Evolutionary conservation across 2,888 invertebrate species (phyloP).

Genomic region (Hyalella azteca): DNA sequence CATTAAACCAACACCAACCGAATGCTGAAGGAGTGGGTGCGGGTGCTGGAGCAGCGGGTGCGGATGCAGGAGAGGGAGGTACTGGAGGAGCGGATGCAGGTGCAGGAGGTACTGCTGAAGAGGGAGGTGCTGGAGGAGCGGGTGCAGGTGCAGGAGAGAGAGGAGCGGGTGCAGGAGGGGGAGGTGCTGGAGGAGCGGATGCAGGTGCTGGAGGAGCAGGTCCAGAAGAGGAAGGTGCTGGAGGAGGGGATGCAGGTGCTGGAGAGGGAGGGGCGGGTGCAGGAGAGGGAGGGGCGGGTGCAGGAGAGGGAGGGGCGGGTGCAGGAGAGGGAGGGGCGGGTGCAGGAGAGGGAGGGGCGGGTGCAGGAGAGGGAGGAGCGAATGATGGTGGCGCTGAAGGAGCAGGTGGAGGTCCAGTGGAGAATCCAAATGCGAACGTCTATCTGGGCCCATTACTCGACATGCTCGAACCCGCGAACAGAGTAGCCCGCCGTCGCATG

Average conservation of each 20-base stretch:
- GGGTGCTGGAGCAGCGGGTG: constrained; percentile 6
- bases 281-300: neutral
- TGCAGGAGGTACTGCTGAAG: neutral
- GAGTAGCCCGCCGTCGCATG: neutral
- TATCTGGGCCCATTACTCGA: neutral
- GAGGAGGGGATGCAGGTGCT: neutral
- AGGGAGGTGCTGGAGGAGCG: neutral
- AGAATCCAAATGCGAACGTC: neutral
- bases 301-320: neutral
- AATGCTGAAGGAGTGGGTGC: too few species aligned
- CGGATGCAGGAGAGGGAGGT: neutral
- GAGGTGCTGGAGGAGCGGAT: neutral
- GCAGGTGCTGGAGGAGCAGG: neutral
- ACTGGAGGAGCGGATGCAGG: neutral
- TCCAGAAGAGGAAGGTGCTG: neutral
- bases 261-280: too few species aligned
- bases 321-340: neutral
- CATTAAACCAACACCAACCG: too few species aligned
- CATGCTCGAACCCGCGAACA: neutral
- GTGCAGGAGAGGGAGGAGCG: neutral
- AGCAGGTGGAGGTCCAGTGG: neutral
- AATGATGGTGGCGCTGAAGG: neutral
- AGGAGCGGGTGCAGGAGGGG: neutral
- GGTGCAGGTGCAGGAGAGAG: neutral
- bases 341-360: neutral